Percentiles rank a stretch among this genome's conserved stretches.
Conservation (phyloP, 35 echinoderm and acorn worm species). For the Lytechinus pictus region DNA sequence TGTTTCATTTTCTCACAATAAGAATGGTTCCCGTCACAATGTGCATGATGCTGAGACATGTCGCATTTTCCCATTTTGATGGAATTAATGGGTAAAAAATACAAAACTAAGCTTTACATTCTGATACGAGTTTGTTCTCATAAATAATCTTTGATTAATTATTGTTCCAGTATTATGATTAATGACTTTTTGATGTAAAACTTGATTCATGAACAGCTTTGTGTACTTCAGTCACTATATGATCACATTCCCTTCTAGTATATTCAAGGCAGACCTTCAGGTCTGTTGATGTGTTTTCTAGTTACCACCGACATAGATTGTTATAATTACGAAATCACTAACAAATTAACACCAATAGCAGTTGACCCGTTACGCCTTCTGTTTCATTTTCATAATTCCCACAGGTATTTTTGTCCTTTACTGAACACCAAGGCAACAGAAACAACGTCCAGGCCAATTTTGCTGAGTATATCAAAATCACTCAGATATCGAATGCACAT, state of each 20-base stretch:
- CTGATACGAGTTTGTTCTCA: no score
- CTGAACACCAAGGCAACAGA: not conserved
- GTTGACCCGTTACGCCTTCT: not conserved
- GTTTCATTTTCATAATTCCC: not conserved
- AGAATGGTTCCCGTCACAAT: no score
- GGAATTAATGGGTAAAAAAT: no score
- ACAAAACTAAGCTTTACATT: no score
- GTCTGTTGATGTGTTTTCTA: not conserved
- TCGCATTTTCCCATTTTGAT: no score
- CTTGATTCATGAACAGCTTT: no score
- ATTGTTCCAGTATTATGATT: no score
- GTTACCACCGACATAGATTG: no score
- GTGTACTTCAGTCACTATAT: not conserved
- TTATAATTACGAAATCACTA: not conserved
- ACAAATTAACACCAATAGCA: not conserved
- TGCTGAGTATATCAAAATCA: not conserved
- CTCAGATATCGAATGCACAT: not conserved
- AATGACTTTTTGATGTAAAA: no score
- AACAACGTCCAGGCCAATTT: not conserved
- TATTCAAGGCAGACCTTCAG: not conserved
- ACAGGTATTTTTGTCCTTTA: not conserved
- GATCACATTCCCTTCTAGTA: not conserved
- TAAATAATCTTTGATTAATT: no score
- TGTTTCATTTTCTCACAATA: no score
- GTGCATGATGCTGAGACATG: no score